Conservation (phyloP, 2,797 vertebrate species). For the Mus spretus region DNA sequence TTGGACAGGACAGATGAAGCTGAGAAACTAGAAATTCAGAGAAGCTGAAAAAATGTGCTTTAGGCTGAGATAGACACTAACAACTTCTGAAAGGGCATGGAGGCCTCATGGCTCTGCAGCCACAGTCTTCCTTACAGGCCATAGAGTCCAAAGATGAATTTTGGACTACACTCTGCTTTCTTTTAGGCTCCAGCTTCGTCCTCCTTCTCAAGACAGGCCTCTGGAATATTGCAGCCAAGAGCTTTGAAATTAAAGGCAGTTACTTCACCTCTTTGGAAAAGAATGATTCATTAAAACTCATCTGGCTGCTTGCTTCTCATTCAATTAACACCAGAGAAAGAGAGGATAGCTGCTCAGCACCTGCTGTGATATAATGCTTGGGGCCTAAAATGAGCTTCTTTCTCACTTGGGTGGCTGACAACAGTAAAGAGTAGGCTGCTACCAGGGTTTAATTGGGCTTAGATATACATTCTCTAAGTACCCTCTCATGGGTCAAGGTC, state of each 20-base stretch:
- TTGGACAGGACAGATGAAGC: not conserved
- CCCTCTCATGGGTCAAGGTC: not conserved
- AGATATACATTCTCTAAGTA: not conserved
- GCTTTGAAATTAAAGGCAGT: slow-evolving; percentile 63
- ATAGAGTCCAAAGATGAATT: not conserved
- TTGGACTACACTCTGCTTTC: not conserved
- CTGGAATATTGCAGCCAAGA: not conserved
- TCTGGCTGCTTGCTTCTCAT: not conserved
- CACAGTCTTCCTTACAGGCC: not conserved
- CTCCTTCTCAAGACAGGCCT: not conserved
- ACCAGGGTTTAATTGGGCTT: slow-evolving; percentile 5
- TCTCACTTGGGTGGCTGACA: slow-evolving; percentile 1
- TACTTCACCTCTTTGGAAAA: slow-evolving; percentile 65
- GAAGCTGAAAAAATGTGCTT: not conserved
- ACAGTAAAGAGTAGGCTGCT: not conserved
- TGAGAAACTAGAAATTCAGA: slow-evolving; percentile 37
- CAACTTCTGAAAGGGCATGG: not conserved
- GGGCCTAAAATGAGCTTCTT: slow-evolving; percentile 36
- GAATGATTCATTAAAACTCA: slow-evolving; percentile 75
- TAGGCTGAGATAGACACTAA: not conserved
- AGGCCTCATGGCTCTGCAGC: not conserved
- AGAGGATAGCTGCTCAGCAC: slow-evolving; percentile 14
- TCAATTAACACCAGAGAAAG: not conserved
- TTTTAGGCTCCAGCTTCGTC: not conserved
- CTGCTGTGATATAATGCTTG: not conserved